A percentile compares a stretch with the other conserved stretches of the same genome.
phyloP scores from a whole-genome alignment of 2,888 invertebrate genomes.

The Idaea dimidiata region DNA sequence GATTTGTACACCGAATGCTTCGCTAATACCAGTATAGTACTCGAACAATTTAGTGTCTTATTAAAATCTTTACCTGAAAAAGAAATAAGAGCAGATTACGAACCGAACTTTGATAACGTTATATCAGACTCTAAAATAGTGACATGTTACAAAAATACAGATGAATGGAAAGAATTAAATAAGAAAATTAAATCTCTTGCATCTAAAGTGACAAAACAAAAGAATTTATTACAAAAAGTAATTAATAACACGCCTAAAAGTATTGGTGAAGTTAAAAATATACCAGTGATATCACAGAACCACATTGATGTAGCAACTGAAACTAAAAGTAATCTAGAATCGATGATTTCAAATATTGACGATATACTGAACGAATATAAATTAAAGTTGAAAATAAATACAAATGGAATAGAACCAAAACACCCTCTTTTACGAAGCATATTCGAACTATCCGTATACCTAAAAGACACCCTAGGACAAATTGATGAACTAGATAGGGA shows the following conservation, averaged over 20 bases:
- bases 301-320: constrained; percentile 59
- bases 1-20: constrained; percentile 70
- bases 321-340: constrained; percentile 49
- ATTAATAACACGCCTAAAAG: constrained; percentile 49
- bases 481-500: constrained; percentile 46
- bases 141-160: constrained; percentile 60
- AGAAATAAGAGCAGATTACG: constrained; percentile 37
- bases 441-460: constrained; percentile 45
- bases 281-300: constrained; percentile 51
- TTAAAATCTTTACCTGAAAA: constrained; percentile 77
- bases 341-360: constrained; percentile 45
- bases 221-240: constrained; percentile 56
- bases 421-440: constrained; percentile 62
- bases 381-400: constrained; percentile 45
- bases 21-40: constrained; percentile 72
- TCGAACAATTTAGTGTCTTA: constrained; percentile 86
- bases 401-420: constrained; percentile 37
- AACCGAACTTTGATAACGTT: constrained; percentile 61
- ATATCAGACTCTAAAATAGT: constrained; percentile 61
- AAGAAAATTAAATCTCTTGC: constrained; percentile 56
- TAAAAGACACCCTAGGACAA: constrained; percentile 42
- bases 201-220: constrained; percentile 59
- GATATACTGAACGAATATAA: constrained; percentile 53
- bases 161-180: constrained; percentile 60
- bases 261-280: constrained; percentile 38